These are phyloP conservation scores for Centropristis striata DNA, from an alignment of 2,113 vertebrate species.

Conservation along the genomic window DNA sequence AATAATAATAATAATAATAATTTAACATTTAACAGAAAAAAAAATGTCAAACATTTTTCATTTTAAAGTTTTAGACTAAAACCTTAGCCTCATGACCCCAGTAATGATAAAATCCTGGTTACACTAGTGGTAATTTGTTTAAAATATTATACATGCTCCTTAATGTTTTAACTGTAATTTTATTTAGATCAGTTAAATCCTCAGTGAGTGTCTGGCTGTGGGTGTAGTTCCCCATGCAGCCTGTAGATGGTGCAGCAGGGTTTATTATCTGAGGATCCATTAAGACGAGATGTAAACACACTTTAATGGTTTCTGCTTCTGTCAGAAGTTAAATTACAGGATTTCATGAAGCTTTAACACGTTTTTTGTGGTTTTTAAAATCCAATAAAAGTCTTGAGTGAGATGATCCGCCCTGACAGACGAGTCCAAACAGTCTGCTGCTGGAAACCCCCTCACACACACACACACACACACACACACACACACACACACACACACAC, in stretches of 20 bases:
- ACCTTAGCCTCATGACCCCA: too few species aligned
- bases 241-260: background rate
- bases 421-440: conserved; percentile 37
- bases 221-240: background rate
- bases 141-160: too few species aligned
- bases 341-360: conserved; percentile 44
- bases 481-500: conserved; percentile 13
- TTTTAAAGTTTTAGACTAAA: too few species aligned
- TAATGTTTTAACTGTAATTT: too few species aligned
- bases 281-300: background rate
- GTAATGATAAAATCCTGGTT: too few species aligned
- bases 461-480: conserved; percentile 10
- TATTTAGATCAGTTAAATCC: too few species aligned
- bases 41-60: too few species aligned
- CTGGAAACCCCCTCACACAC: conserved; percentile 65
- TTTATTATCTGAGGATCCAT: background rate
- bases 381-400: conserved; percentile 36
- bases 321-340: conserved; percentile 38
- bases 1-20: too few species aligned
- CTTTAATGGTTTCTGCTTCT: background rate
- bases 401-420: conserved; percentile 12
- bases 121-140: too few species aligned
- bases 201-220: too few species aligned
- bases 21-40: too few species aligned
- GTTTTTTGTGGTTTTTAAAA: conserved; percentile 54